phyloP scores from a whole-genome alignment of 2,888 invertebrate species.

The Scaptomyza reducta region DNA sequence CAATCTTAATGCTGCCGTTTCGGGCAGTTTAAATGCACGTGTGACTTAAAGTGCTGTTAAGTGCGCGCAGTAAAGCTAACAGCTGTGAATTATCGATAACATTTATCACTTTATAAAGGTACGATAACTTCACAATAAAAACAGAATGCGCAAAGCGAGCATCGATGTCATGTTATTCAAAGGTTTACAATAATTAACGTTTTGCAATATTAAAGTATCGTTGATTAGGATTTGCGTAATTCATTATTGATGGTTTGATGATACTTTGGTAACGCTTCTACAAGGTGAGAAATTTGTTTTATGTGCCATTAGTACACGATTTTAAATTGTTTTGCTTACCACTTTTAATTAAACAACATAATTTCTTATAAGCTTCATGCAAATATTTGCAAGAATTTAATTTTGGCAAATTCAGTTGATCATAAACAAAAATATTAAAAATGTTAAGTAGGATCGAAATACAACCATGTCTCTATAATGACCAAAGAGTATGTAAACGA shows the following conservation, averaged over 20 bases:
- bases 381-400: neutral
- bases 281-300: no score
- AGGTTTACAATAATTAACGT: no score
- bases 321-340: neutral
- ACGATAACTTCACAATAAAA: neutral
- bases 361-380: neutral
- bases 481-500: no score
- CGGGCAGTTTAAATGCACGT: conserved; percentile 42
- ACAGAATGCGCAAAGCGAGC: neutral
- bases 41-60: conserved; percentile 11
- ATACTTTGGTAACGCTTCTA: no score
- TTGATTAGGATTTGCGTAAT: no score
- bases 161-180: neutral
- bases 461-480: neutral
- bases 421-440: neutral
- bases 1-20: neutral
- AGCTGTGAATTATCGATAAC: conserved; percentile 12
- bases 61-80: conserved; percentile 1
- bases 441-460: neutral
- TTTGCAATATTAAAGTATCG: no score
- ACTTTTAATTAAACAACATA: neutral
- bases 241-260: no score
- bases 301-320: no score
- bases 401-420: neutral
- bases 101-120: neutral